phyloP scores from a whole-genome alignment of 2,113 vertebrate genomes.

The Vanacampus margaritifer region DNA sequence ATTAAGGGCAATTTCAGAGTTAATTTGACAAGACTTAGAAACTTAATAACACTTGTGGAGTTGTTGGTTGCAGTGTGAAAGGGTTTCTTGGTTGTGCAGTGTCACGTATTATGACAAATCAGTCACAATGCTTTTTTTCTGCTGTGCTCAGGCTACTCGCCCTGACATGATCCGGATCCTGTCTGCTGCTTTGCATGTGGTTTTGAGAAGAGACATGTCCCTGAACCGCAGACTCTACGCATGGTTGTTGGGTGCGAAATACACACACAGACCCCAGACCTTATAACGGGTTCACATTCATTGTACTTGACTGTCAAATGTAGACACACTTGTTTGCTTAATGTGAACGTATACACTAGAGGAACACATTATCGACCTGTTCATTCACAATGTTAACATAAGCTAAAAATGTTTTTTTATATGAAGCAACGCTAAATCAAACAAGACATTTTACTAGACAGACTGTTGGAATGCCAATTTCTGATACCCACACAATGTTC shows the following conservation, averaged over 20 bases:
- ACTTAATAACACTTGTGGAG: slow-evolving; percentile 12
- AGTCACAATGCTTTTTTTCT: slow-evolving; percentile 20
- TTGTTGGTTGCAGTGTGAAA: neutral
- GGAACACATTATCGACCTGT: neutral
- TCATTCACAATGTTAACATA: neutral
- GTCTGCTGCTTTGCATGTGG: slow-evolving; percentile 95
- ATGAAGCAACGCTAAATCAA: neutral
- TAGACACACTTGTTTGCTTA: neutral
- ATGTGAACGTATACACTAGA: neutral
- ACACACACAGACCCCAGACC: slow-evolving; percentile 21
- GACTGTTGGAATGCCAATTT: neutral
- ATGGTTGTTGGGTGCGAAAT: slow-evolving; percentile 89
- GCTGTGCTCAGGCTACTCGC: slow-evolving; percentile 82
- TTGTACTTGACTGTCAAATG: neutral
- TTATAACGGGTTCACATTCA: slow-evolving; percentile 1
- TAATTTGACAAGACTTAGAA: neutral
- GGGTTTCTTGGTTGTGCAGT: neutral
- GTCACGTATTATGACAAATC: neutral
- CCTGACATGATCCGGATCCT: slow-evolving; percentile 97
- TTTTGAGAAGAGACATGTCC: slow-evolving; percentile 97
- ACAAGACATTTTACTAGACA: neutral
- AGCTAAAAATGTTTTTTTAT: no score
- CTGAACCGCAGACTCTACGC: slow-evolving; percentile 97
- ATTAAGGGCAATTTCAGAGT: neutral
- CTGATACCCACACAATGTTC: slow-evolving; percentile 1